These are phyloP conservation scores for Andinoacara biseriatus DNA, from an alignment of 2,113 vertebrate genomes.

Conservation along the genomic window DNA sequence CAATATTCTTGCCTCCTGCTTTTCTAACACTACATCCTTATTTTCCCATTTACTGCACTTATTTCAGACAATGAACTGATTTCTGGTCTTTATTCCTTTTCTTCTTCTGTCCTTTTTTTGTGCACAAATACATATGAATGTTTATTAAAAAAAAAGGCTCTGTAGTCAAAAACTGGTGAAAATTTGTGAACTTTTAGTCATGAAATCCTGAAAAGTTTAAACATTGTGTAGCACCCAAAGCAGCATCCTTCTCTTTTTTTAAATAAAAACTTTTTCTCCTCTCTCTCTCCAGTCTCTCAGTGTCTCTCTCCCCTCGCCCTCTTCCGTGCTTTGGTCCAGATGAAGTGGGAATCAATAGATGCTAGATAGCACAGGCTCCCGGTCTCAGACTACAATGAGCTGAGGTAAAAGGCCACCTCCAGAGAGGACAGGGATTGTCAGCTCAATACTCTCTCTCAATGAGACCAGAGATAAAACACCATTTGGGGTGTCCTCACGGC, in stretches of 20 bases:
- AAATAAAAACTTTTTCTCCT: constrained; percentile 15
- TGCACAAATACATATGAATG: neutral
- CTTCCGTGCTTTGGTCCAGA: constrained; percentile 57
- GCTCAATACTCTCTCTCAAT: constrained; percentile 73
- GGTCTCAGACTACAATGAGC: constrained; percentile 72
- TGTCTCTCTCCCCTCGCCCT: constrained; percentile 30
- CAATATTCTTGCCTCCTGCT: neutral
- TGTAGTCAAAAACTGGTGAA: neutral
- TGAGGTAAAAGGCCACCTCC: constrained; percentile 74
- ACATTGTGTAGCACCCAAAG: constrained; percentile 36
- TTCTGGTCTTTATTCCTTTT: neutral
- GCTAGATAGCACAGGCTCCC: constrained; percentile 65
- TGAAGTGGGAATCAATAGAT: constrained; percentile 78
- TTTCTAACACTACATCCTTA: neutral
- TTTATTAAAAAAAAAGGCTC: neutral
- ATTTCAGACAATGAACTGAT: neutral
- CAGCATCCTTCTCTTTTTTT: neutral
- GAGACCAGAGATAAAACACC: constrained; percentile 72
- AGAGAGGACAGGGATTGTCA: constrained; percentile 74
- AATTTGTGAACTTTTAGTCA: neutral
- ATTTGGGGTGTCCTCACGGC: constrained; percentile 75
- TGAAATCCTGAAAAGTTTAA: neutral
- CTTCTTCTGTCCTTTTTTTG: neutral
- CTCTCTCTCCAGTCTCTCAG: constrained; percentile 9
- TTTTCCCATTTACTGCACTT: neutral